A percentile compares a stretch with the other conserved stretches of the same genome.
Conservation (phyloP, 2,113 vertebrate species). For the Falcunculus frontatus region DNA sequence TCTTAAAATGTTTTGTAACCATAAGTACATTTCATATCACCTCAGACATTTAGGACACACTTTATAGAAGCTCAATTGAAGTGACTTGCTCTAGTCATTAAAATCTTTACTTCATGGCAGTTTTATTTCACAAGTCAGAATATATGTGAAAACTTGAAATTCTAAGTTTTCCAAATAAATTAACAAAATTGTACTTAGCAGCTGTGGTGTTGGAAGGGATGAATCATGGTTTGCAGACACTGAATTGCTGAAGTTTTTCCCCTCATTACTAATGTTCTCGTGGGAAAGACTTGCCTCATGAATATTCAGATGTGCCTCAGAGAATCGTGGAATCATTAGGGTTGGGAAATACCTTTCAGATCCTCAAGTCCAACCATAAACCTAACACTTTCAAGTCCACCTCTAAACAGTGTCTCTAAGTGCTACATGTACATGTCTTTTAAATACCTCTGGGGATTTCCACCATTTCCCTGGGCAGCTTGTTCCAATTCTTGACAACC, state of each 20-base stretch:
- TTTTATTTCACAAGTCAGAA: neutral
- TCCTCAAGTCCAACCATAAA: neutral
- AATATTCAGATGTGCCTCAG: neutral
- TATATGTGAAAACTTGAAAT: neutral
- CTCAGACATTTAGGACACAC: neutral
- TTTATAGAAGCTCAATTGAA: neutral
- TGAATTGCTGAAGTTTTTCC: neutral
- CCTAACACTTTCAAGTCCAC: neutral
- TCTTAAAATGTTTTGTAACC: neutral
- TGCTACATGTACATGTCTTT: neutral
- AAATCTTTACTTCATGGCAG: neutral
- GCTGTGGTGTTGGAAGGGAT: neutral
- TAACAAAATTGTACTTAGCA: neutral
- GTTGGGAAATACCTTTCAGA: neutral
- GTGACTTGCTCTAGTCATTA: neutral
- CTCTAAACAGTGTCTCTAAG: neutral
- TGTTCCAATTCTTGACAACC: neutral
- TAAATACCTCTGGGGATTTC: neutral
- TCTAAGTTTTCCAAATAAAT: neutral
- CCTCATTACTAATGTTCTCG: neutral
- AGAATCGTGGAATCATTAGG: neutral
- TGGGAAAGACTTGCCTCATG: neutral
- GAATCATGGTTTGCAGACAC: neutral
- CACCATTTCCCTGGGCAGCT: neutral
- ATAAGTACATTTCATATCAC: neutral